Conservation (phyloP, 2,797 vertebrate species). For the Molossus molossus region DNA sequence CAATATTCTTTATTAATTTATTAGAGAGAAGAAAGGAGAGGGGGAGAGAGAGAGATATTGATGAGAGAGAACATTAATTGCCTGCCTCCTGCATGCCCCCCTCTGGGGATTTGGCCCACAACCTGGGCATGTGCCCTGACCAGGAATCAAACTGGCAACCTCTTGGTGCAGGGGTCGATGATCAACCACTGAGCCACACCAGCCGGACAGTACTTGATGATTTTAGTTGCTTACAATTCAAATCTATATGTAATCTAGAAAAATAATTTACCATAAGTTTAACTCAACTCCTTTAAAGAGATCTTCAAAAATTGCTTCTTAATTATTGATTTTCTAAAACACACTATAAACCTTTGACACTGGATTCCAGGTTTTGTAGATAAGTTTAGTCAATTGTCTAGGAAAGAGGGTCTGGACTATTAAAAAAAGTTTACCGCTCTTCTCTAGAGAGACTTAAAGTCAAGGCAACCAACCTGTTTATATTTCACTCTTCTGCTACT, state of each 20-base stretch:
- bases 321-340: background rate
- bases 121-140: too few species aligned
- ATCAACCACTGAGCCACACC: too few species aligned
- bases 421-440: background rate
- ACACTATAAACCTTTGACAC: background rate
- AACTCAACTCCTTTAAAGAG: constrained; percentile 44
- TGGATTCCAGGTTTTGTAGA: constrained; percentile 54
- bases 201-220: background rate
- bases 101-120: too few species aligned
- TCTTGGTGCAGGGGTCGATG: too few species aligned
- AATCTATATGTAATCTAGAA: constrained; percentile 38
- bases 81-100: too few species aligned
- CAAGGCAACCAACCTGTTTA: background rate
- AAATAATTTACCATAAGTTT: constrained; percentile 44
- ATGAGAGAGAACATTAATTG: too few species aligned
- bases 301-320: constrained; percentile 25
- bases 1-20: background rate
- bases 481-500: background rate
- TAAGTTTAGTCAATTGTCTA: background rate
- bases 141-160: too few species aligned
- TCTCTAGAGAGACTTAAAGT: constrained; percentile 27
- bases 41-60: too few species aligned
- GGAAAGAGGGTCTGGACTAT: background rate
- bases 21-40: too few species aligned
- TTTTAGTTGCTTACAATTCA: constrained; percentile 27